Base-by-base conservation (phyloP, 2,797 vertebrate genomes). In the Avahi laniger region DNA sequence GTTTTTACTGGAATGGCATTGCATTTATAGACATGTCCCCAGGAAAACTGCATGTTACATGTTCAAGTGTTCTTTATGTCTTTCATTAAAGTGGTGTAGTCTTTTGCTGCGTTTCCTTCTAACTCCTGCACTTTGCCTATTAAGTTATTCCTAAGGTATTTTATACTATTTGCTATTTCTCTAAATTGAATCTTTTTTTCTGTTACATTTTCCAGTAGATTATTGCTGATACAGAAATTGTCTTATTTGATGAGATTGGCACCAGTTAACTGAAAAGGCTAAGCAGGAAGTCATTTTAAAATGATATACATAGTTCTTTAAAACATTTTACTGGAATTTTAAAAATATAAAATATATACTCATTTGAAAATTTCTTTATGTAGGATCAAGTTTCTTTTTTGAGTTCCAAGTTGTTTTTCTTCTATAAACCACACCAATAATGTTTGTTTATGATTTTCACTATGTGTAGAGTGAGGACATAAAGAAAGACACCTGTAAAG, bases 351-450 rank as follows among this genome's bases (percentile, higher is more conserved):
- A 76, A 57, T 48, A 1, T 48, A 81, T 54, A 70, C 18, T 90
- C 38, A 20, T 26, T 67, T 12, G 78, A 92, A 84, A 67, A 22
- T 52, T 50, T 78, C 28, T 83, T 57, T 57, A 93, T 33, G 15
- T 38, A 83, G 59, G 20, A 30, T 59, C 46, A 92, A 80, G 18
- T 5, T 50, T 48, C n/a, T 80, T 88, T 57, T 80, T 48, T 76
- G n/a, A 85, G 14, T 92, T 85, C n/a, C 59, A 92, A 67, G 63
- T 46, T 85, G 18, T 61, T 89, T 79, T 85, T 90, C 30, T 85
- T 57, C 38, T 83, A 28, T 76, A 69, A 75, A 81, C 20, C 33
- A 86, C 12, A 93, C 24, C 30, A 76, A 41, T 46, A 84, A 54
- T 33, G 12, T n/a, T 9, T 69, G 48, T 48, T 48, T 79, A 79